A percentile compares a stretch with the other conserved stretches of the same genome.
These are phyloP conservation scores for Paguma larvata DNA, from an alignment of 2,797 vertebrate species.

Conservation along the genomic window DNA sequence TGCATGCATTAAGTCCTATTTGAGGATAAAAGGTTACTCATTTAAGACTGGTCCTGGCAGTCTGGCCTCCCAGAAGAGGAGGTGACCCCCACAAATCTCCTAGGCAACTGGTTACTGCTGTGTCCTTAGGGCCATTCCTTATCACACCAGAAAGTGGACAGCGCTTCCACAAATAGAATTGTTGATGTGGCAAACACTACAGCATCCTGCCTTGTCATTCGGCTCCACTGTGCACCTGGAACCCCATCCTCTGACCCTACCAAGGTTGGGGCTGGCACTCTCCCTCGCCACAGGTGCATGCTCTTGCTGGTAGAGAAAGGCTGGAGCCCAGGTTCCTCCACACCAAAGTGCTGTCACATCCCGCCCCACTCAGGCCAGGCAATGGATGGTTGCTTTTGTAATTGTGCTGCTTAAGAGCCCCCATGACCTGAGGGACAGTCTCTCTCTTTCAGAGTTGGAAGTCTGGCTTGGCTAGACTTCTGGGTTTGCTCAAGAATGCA, in stretches of 20 bases:
- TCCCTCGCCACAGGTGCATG: neutral
- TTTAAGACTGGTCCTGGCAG: neutral
- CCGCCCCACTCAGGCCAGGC: neutral
- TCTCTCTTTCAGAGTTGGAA: neutral
- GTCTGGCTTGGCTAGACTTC: neutral
- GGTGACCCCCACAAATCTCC: neutral
- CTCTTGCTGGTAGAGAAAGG: neutral
- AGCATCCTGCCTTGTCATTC: neutral
- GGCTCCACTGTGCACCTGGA: neutral
- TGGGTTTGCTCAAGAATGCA: neutral
- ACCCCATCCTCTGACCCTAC: fast-evolving
- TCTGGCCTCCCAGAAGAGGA: neutral
- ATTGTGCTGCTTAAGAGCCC: neutral
- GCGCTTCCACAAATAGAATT: neutral
- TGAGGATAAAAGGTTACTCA: neutral
- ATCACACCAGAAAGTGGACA: neutral
- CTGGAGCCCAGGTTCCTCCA: neutral
- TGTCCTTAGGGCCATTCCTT: neutral
- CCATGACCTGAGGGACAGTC: neutral
- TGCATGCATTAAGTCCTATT: neutral
- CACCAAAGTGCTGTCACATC: neutral
- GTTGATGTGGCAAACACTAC: neutral
- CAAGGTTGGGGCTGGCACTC: neutral
- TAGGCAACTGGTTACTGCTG: neutral
- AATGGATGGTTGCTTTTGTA: neutral